These are phyloP conservation scores for Cataglyphis cursor DNA, from an alignment of 2,888 invertebrate genomes.

Conservation along the genomic window DNA sequence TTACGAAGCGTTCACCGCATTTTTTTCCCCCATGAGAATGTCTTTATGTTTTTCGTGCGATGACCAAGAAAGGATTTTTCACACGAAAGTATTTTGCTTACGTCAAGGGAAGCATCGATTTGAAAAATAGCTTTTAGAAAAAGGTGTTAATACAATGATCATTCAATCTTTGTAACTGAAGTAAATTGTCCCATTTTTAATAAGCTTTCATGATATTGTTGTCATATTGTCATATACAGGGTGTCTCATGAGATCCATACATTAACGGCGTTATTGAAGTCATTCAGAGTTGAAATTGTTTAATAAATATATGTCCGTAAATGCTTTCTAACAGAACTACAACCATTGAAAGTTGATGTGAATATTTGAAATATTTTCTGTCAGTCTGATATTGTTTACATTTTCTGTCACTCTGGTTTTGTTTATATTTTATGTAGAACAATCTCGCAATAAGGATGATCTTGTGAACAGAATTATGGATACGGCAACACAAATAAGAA, in stretches of 20 bases:
- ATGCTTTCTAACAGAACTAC: too few species aligned
- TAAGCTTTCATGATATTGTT: background rate
- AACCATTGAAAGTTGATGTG: too few species aligned
- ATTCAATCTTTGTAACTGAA: background rate
- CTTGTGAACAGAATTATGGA: too few species aligned
- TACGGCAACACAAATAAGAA: too few species aligned
- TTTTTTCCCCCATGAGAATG: constrained; percentile 30
- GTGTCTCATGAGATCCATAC: background rate
- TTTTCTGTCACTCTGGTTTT: too few species aligned
- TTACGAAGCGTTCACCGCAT: background rate
- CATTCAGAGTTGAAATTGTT: too few species aligned
- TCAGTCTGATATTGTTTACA: too few species aligned
- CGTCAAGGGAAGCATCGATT: background rate
- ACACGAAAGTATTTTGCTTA: constrained; percentile 14
- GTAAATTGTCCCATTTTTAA: background rate
- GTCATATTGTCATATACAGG: background rate
- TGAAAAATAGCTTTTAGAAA: background rate
- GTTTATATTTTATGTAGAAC: too few species aligned
- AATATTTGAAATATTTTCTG: too few species aligned
- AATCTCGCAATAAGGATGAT: too few species aligned
- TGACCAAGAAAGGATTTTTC: background rate
- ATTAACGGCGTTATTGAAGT: too few species aligned
- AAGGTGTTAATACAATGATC: background rate
- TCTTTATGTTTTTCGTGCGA: background rate
- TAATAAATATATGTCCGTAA: too few species aligned